These are phyloP conservation scores for Prenolepis imparis DNA, from an alignment of 2,888 invertebrate genomes.

Conservation along the genomic window DNA sequence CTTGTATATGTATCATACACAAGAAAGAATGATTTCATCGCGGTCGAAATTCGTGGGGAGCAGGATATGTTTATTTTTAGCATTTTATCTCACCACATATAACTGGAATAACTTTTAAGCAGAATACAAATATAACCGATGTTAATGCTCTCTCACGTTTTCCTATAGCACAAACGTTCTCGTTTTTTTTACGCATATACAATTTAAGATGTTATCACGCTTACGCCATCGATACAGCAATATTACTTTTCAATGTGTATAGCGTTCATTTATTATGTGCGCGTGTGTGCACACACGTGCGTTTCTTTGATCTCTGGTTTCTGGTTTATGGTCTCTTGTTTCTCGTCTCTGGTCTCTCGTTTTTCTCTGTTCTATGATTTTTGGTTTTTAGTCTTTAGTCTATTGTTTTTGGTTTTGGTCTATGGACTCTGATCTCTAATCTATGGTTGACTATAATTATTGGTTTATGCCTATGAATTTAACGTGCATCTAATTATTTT, in stretches of 20 bases:
- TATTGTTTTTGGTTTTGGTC: no score
- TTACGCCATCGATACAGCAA: constrained; percentile 51
- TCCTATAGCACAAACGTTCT: background rate
- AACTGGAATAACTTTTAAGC: constrained; percentile 26
- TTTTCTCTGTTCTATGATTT: no score
- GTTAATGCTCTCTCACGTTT: constrained; percentile 41
- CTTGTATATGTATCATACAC: background rate
- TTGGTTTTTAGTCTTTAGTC: no score
- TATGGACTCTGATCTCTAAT: background rate
- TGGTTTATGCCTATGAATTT: constrained; percentile 54
- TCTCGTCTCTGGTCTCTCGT: no score
- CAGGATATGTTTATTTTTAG: constrained; percentile 19
- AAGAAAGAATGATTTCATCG: constrained; percentile 7
- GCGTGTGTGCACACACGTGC: background rate
- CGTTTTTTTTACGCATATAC: constrained; percentile 3
- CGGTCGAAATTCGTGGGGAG: constrained; percentile 2
- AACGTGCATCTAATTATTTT: constrained; percentile 20
- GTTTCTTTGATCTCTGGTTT: background rate
- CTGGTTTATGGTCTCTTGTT: no score
- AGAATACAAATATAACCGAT: constrained; percentile 14
- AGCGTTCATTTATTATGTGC: constrained; percentile 19
- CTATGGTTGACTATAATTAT: constrained; percentile 3
- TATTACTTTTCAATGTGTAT: constrained; percentile 47
- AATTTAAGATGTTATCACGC: constrained; percentile 44
- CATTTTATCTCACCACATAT: background rate